Evolutionary conservation across 2,888 invertebrate species (phyloP), one percentile per base, ranked within the genome.

Genomic region (Erannis defoliaria): DNA sequence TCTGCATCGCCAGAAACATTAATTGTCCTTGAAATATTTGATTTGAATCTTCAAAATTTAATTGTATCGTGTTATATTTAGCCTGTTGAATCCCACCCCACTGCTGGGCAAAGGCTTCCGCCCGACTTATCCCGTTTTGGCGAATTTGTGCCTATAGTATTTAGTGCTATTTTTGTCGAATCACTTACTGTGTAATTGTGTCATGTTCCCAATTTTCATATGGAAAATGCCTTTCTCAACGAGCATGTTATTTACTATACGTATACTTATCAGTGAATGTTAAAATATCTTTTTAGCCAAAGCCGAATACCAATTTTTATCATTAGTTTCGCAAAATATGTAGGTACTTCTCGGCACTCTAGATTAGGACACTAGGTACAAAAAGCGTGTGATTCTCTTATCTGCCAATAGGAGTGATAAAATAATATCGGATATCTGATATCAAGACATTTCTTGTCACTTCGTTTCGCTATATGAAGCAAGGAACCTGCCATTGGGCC

Each of bases 331-430:
- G 21, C 29, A 14, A 18, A 38, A 38, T 33, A 26, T n/a, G n/a
- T n/a, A n/a, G n/a, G n/a, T 26, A 16, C n/a, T 23, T 54, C 40
- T 59, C 59, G 21, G 8, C 31, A 43, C 45, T 37, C 48, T 26
- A 53, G 58, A 53, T 53, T 38, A 46, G 9, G 29, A n/a, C 12
- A 37, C 12, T 58, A n/a, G 45, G 35, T 51, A 18, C n/a, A 29
- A 33, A 23, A 31, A 31, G 37, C 40, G 46, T 48, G 45, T 40
- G n/a, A 45, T 26, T 42, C 12, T 37, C 21, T 54, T 60, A 54
- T 60, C 59, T 26, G 14, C 14, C 12, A 12, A 9, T 16, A 46
- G 37, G 10, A 53, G n/a, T 29, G 26, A 49, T 57, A 50, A 50
- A 51, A 48, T 46, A 33, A 48, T 42, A 58, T 48, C 31, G 53